Conservation (phyloP, 2,888 invertebrate species). For the Biston betularia region DNA sequence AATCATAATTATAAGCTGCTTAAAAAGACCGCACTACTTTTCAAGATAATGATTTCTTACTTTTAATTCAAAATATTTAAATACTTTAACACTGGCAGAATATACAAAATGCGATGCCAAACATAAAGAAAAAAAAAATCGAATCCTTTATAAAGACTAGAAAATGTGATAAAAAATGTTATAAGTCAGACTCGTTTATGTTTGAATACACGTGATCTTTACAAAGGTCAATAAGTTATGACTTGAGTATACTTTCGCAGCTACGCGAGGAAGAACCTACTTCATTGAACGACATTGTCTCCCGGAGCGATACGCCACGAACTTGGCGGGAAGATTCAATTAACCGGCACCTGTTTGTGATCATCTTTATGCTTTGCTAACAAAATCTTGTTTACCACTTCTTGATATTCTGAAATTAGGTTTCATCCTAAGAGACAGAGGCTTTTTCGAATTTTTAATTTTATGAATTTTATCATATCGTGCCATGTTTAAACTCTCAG, state of each 20-base stretch:
- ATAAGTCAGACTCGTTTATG: neutral
- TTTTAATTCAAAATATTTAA: too few species aligned
- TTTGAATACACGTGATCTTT: slow-evolving; percentile 3
- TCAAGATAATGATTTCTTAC: too few species aligned
- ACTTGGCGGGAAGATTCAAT: slow-evolving; percentile 46
- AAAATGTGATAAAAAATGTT: neutral
- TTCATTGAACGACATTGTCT: slow-evolving; percentile 41
- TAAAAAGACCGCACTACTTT: too few species aligned
- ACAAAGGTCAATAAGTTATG: slow-evolving; percentile 18
- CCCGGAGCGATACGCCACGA: slow-evolving; percentile 50
- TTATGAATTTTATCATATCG: too few species aligned
- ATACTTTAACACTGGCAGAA: too few species aligned
- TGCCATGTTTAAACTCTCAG: too few species aligned
- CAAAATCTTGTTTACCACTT: slow-evolving; percentile 28
- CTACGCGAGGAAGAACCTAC: slow-evolving; percentile 21
- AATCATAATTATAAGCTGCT: too few species aligned
- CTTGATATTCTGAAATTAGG: slow-evolving; percentile 23
- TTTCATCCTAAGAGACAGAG: slow-evolving; percentile 9
- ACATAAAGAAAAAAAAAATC: neutral
- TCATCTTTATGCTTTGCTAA: slow-evolving; percentile 43
- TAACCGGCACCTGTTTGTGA: slow-evolving; percentile 45
- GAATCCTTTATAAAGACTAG: too few species aligned
- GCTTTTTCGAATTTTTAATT: slow-evolving; percentile 6
- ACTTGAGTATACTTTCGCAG: slow-evolving; percentile 23
- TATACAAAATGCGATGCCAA: too few species aligned